Evolutionary conservation across 1,140 invertebrate species (phyloP).

Genomic region (Brachionus rubens): DNA sequence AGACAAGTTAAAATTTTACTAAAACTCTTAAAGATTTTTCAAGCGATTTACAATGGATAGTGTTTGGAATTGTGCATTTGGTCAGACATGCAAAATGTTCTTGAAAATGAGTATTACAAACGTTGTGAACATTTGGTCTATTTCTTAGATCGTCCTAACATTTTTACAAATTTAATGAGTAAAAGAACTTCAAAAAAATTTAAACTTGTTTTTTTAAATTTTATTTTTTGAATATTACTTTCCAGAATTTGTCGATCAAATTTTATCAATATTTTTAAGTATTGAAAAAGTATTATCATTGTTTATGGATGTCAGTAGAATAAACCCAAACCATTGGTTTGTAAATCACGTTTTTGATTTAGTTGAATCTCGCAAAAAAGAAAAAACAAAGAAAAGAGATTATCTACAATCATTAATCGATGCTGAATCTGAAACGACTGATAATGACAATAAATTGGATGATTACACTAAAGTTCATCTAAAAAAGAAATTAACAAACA

Average conservation of each 20-base stretch:
- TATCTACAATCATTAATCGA: constrained; percentile 32
- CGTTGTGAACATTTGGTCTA: background rate
- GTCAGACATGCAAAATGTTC: constrained; percentile 7
- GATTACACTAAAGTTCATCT: constrained; percentile 45
- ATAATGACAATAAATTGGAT: too few species aligned
- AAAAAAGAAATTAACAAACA: background rate
- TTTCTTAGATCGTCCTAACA: too few species aligned
- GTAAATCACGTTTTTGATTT: background rate
- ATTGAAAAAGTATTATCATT: background rate
- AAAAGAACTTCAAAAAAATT: too few species aligned
- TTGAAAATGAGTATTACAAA: constrained; percentile 21
- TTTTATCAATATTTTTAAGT: background rate
- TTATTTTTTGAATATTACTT: constrained; percentile 16
- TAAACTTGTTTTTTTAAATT: too few species aligned
- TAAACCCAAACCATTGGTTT: constrained; percentile 7
- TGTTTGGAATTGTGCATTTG: constrained; percentile 35
- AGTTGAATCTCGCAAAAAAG: constrained; percentile 9
- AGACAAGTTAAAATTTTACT: background rate
- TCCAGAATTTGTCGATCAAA: background rate
- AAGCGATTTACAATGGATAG: constrained; percentile 43
- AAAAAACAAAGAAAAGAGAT: background rate
- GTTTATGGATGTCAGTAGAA: background rate
- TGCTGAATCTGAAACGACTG: constrained; percentile 3
- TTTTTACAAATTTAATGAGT: too few species aligned
- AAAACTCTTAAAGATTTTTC: constrained; percentile 48